A percentile compares a stretch with the other conserved stretches of the same genome.
phyloP scores from a whole-genome alignment of 2,797 vertebrate species.

The Potorous gilbertii region DNA sequence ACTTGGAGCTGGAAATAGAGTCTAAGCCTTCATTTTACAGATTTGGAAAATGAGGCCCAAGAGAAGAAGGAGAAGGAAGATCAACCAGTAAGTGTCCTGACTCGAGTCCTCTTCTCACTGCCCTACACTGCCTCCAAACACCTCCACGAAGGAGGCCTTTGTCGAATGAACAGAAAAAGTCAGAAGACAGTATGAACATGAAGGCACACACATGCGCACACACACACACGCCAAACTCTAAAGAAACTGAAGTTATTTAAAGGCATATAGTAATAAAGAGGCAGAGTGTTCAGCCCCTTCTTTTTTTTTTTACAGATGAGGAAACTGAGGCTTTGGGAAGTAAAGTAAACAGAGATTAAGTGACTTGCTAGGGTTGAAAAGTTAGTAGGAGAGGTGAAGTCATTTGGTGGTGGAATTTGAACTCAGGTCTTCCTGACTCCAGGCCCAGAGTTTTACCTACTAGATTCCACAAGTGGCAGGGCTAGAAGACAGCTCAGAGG shows the following conservation, averaged over 20 bases:
- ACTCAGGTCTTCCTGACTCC: background rate
- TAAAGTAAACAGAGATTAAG: background rate
- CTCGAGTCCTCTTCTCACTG: background rate
- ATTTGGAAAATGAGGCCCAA: background rate
- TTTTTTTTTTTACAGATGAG: background rate
- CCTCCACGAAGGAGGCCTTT: background rate
- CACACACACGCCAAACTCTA: rapidly evolving
- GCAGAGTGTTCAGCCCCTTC: background rate
- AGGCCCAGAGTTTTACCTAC: background rate
- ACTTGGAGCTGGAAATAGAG: background rate
- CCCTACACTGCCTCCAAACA: background rate
- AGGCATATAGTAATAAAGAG: background rate
- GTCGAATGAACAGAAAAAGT: background rate
- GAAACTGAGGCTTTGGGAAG: background rate
- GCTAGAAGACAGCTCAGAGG: background rate
- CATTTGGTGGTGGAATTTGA: background rate
- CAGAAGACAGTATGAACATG: background rate
- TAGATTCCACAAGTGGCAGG: background rate
- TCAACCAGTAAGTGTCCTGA: background rate
- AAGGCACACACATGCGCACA: no score
- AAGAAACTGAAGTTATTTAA: background rate
- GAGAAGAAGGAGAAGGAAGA: background rate
- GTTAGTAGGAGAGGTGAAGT: background rate
- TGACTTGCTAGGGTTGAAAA: background rate
- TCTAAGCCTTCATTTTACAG: background rate